Evolutionary conservation across 1,140 invertebrate genomes (phyloP).

Genomic region (Tetramorium alpestre): DNA sequence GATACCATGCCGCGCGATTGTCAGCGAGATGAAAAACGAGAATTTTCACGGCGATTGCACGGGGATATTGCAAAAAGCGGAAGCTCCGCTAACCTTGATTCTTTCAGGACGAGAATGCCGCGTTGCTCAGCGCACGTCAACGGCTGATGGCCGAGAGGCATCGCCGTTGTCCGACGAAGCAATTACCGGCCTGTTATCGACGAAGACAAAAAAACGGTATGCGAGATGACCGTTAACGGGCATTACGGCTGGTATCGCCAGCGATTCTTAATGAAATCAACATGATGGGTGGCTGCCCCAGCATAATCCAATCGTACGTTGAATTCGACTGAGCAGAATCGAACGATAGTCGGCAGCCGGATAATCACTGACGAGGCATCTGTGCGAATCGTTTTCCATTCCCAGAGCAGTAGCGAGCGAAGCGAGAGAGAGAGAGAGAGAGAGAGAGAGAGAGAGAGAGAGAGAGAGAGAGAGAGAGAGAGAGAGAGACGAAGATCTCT

Average conservation of each 20-base stretch:
- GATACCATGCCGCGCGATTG: conserved; percentile 41
- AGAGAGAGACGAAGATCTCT: conserved; percentile 17
- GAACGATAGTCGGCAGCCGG: background rate
- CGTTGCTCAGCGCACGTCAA: background rate
- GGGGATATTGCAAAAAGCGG: conserved; percentile 61
- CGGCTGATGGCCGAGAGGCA: background rate
- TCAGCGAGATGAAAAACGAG: conserved; percentile 60
- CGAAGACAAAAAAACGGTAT: conserved; percentile 22
- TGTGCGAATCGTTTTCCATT: background rate
- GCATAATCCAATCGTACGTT: conserved; percentile 7
- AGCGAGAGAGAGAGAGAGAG: background rate
- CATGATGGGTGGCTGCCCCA: conserved; percentile 17
- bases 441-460: background rate
- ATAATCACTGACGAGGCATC: conserved; percentile 10
- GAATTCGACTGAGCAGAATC: background rate
- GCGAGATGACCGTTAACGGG: conserved; percentile 61
- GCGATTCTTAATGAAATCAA: conserved; percentile 32
- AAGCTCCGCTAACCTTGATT: conserved; percentile 70
- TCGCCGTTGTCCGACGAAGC: conserved; percentile 35
- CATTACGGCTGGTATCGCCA: conserved; percentile 3
- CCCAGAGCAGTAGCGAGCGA: background rate
- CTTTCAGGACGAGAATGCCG: conserved; percentile 35
- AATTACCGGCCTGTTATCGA: conserved; percentile 50
- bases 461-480: too few relatives aligned
- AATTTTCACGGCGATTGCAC: conserved; percentile 73